Evolutionary conservation across 1,140 invertebrate genomes (phyloP).

Genomic region (Drosophila lacertosa): DNA sequence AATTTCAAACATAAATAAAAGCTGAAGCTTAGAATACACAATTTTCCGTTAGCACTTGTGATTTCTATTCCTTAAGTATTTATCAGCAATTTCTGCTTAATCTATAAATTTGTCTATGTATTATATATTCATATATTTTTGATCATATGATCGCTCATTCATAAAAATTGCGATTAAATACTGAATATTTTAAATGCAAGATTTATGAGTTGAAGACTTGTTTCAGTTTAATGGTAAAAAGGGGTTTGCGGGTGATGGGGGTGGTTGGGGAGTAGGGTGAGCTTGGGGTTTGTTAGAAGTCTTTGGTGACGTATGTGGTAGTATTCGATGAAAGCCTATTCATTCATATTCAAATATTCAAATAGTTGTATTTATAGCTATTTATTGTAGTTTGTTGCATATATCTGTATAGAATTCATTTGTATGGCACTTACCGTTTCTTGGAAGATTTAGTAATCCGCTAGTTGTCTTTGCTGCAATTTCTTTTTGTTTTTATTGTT

Average conservation of each 20-base stretch:
- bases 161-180: too few relatives aligned
- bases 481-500: slow-evolving; percentile 39
- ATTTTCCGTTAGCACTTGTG: neutral
- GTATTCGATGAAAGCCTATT: neutral
- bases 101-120: too few relatives aligned
- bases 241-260: too few relatives aligned
- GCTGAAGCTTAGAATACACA: neutral
- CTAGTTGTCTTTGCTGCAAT: slow-evolving; percentile 5
- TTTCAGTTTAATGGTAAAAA: too few relatives aligned
- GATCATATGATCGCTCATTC: too few relatives aligned
- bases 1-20: too few relatives aligned
- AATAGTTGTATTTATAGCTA: neutral
- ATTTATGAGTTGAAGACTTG: too few relatives aligned
- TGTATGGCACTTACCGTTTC: slow-evolving; percentile 33
- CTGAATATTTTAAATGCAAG: too few relatives aligned
- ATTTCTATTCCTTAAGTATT: too few relatives aligned
- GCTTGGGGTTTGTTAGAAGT: neutral
- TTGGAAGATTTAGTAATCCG: slow-evolving; percentile 46
- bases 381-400: slow-evolving; percentile 3
- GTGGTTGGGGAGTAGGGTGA: too few relatives aligned
- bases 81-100: too few relatives aligned
- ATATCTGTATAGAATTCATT: neutral
- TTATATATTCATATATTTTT: too few relatives aligned
- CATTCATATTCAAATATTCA: slow-evolving; percentile 12
- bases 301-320: neutral